Percentiles rank a stretch among this genome's conserved stretches.
phyloP scores from a whole-genome alignment of 2,797 vertebrate species.

The Perodicticus potto region DNA sequence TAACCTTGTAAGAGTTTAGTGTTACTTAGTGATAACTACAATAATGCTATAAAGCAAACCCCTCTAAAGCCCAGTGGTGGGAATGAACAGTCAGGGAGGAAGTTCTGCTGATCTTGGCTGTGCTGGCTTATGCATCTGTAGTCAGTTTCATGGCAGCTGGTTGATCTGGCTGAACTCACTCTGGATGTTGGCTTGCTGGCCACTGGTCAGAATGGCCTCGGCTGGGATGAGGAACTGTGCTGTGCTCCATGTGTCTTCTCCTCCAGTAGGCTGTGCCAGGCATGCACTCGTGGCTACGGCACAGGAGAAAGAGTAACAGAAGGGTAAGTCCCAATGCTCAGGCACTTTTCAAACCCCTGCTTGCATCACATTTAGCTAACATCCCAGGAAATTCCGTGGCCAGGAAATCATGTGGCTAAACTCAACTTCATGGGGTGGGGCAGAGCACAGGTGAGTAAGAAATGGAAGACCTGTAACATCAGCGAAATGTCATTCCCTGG shows the following conservation, averaged over 20 bases:
- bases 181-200: not conserved
- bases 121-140: not conserved
- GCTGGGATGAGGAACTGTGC: not conserved
- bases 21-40: slow-evolving; percentile 14
- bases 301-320: not conserved
- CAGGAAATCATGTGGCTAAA: not conserved
- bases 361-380: not conserved
- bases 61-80: not conserved
- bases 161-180: not conserved
- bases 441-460: not conserved
- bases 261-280: not conserved
- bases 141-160: not conserved
- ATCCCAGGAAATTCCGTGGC: not conserved
- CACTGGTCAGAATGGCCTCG: not conserved
- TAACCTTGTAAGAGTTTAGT: slow-evolving; percentile 39
- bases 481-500: not conserved
- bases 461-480: not conserved
- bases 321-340: not conserved
- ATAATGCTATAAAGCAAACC: not conserved
- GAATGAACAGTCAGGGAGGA: not conserved
- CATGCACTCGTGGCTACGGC: not conserved
- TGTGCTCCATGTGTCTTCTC: not conserved
- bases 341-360: not conserved
- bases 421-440: not conserved
- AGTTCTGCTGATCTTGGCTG: slow-evolving; percentile 2